Base-by-base conservation (phyloP, 2,888 invertebrate species). In the Byasa hedistus region DNA sequence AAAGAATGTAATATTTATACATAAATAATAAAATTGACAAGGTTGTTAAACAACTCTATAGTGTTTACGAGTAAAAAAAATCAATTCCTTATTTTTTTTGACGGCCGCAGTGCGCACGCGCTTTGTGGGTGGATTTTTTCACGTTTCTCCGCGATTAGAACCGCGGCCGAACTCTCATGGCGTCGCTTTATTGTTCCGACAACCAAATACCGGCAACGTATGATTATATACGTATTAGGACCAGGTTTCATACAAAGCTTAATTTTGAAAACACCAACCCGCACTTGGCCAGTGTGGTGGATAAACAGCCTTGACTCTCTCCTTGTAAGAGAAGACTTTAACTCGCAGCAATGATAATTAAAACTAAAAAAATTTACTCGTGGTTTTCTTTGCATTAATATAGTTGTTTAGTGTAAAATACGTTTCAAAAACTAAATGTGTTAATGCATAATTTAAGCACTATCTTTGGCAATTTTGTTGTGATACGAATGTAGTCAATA, bases 71-170 rank as follows among this genome's bases (percentile, higher is more conserved):
- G 10, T 63, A 65, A 54, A 76, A 71, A 70, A 75, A 75, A 78
- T 78, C 74, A 70, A 78, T 77, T 77, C 70, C 71, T 77, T 39
- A 12, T 39, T 79, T 83, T 80, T 81, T 21, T 78, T 68, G 75
- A 73, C 77, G 73, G 72, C 74, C 72, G 74, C 74, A 71, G 72
- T 68, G 82, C 83, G 87, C 90, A 87, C 87, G 89, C 86, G 89
- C 83, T 77, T 71, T 76, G 83, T 88, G 87, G 89, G 89, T 84
- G 89, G 82, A 88, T 86, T 87, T 86, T 87, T 89, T 89, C 88
- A 89, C 89, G 90, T 87, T 89, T 87, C 84, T 81, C 77, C 68
- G 76, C 85, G 86, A 88, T 87, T 88, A 87, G 85, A 79, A 82
- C 82, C 39, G 39, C 39, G 39, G 79, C 80, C 78, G 78, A 79